These are phyloP conservation scores for Drosophila kohkoa DNA, from an alignment of 1,140 invertebrate genomes.

Conservation along the genomic window DNA sequence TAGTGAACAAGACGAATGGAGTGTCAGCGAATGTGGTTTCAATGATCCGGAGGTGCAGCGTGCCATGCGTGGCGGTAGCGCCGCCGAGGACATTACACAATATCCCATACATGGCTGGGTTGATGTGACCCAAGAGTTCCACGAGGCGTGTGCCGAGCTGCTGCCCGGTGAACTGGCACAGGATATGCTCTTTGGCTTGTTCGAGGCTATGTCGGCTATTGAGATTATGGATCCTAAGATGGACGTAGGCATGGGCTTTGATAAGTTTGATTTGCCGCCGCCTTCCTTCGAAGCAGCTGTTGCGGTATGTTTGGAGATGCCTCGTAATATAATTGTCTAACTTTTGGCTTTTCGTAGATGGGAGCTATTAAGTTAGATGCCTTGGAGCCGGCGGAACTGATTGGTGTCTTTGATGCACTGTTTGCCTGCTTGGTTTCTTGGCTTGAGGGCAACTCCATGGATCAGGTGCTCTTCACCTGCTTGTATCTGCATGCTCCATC, in stretches of 20 bases:
- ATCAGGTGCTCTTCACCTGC: constrained; percentile 98
- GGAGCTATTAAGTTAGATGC: constrained; percentile 93
- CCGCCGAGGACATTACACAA: constrained; percentile 72
- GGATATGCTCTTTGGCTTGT: constrained; percentile 96
- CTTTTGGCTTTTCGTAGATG: constrained; percentile 84
- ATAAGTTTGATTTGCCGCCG: constrained; percentile 92
- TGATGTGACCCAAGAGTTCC: constrained; percentile 90
- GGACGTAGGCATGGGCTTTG: constrained; percentile 99
- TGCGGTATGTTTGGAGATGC: constrained; percentile 86
- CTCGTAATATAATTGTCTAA: constrained; percentile 19
- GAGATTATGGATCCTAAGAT: constrained; percentile 99
- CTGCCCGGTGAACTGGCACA: constrained; percentile 95
- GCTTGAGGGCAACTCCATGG: constrained; percentile 97
- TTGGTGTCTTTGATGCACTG: constrained; percentile 97
- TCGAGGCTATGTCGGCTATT: constrained; percentile 99
- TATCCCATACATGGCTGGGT: constrained; percentile 87
- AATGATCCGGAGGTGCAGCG: constrained; percentile 63
- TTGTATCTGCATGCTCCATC: constrained; percentile 97
- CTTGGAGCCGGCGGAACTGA: constrained; percentile 89
- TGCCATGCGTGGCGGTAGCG: constrained; percentile 58
- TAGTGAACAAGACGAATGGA: constrained; percentile 60
- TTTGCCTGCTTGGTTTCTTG: constrained; percentile 97
- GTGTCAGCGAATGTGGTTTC: constrained; percentile 65
- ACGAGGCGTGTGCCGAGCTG: constrained; percentile 90
- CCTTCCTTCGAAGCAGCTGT: constrained; percentile 95